phyloP scores from a whole-genome alignment of 2,797 vertebrate genomes.

The Sphenopsis melanotis region DNA sequence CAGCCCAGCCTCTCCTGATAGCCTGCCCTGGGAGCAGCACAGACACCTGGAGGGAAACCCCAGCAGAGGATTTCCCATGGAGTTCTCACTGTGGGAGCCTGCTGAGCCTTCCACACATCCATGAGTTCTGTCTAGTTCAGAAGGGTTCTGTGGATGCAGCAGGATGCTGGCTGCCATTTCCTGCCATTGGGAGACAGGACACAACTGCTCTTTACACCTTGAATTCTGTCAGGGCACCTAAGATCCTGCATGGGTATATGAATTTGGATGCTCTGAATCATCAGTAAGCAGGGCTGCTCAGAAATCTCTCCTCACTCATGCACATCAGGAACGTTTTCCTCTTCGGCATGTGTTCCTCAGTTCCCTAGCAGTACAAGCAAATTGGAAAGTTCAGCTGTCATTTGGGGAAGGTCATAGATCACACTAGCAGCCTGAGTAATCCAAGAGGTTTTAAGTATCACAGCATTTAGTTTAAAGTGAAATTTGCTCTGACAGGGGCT shows the following conservation, averaged over 20 bases:
- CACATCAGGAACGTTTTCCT: constrained; percentile 69
- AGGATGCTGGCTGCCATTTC: neutral
- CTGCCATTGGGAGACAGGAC: neutral
- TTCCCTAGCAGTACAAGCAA: constrained; percentile 69
- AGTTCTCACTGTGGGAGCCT: neutral
- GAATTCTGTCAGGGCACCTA: neutral
- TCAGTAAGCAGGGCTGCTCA: constrained; percentile 28
- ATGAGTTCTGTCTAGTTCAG: neutral
- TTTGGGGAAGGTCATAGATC: constrained; percentile 79
- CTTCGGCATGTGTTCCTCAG: constrained; percentile 66
- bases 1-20: neutral
- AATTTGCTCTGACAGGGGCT: constrained; percentile 88
- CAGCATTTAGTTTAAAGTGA: constrained; percentile 79
- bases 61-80: neutral
- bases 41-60: neutral
- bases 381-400: constrained; percentile 79
- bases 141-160: neutral
- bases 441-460: constrained; percentile 80
- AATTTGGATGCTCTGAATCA: constrained; percentile 2
- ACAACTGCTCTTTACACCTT: neutral
- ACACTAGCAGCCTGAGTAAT: constrained; percentile 75
- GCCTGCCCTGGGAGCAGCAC: fast-evolving
- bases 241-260: neutral
- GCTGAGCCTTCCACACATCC: neutral
- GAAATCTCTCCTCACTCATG: constrained; percentile 62